Base-by-base conservation (phyloP, 2,888 invertebrate species). In the Vanessa cardui region DNA sequence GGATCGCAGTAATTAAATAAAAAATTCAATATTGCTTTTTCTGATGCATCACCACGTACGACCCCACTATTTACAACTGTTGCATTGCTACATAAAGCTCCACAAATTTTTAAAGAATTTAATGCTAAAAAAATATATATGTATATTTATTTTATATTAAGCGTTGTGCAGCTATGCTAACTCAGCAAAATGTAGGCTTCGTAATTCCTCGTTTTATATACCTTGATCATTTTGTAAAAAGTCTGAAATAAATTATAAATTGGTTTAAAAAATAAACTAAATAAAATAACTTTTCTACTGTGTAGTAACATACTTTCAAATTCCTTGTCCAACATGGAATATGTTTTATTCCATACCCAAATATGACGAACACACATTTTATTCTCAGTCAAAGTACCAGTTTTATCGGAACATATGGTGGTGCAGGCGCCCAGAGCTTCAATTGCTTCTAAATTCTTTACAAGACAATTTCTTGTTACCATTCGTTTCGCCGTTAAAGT, bases 371-470 rank as follows among this genome's bases (percentile, higher is more conserved):
- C 99, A 58, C 98, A 98, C 99, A 99, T 99, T 84, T 98, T 95
- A 93, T 99, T 99, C 90, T 99, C 99, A 4, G 99, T 99, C 58
- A 99, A 94, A 8, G 99, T 99, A 72, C 99, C 99, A 68, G 99
- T 99, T 92, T 99, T 99, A 90, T 99, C 99, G 3, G 99, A 99
- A 92, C 99, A 99, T 89, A 99, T 99, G 71, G 98, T 99, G 66
- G 98, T 98, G 64, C 99, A 99, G 12, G 99, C 99, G 50, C 99
- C 99, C 64, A 99, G 94, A 2, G 99, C 99, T 93, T 99, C 99
- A 33, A 99, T 98, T 76, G 99, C 99, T 92, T 99, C 99, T 86
- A 99, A 94, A 91, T 99, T 99, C 94, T 99, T 99, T 0, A 99
- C 99, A 79, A 99, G 93, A 83, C 99, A 99, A 85, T 99, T 98